Evolutionary conservation across 1,140 invertebrate genomes (phyloP).

Genomic region (Drosophila hydei): DNA sequence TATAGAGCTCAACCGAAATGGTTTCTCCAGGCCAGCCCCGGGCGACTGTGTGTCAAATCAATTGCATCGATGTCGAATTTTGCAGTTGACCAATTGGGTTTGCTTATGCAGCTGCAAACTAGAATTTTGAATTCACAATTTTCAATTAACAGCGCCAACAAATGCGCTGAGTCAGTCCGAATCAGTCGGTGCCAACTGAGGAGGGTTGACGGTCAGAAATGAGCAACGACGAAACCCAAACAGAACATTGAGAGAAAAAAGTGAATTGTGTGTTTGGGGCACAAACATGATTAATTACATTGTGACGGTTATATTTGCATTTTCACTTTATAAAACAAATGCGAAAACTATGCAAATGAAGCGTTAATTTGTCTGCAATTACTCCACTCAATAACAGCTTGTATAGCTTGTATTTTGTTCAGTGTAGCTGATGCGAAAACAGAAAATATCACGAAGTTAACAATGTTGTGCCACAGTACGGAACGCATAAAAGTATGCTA

Average conservation of each 20-base stretch:
- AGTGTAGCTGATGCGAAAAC: constrained; percentile 39
- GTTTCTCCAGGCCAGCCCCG: constrained; percentile 46
- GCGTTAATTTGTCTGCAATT: not conserved
- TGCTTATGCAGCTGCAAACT: constrained; percentile 63
- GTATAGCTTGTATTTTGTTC: not conserved
- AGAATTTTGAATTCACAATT: constrained; percentile 76
- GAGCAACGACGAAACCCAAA: constrained; percentile 28
- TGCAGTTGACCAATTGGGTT: constrained; percentile 36
- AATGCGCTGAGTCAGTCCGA: constrained; percentile 64
- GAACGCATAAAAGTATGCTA: constrained; percentile 63
- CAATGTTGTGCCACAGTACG: constrained; percentile 45
- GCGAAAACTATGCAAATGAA: constrained; percentile 26
- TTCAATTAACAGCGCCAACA: constrained; percentile 67
- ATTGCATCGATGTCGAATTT: constrained; percentile 18
- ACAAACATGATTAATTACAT: constrained; percentile 29
- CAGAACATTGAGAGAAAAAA: constrained; percentile 36
- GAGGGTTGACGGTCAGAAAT: constrained; percentile 14
- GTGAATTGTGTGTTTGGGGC: not conserved
- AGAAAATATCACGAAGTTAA: constrained; percentile 39
- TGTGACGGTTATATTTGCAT: constrained; percentile 50
- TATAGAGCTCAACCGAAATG: not conserved
- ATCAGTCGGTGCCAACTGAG: not conserved
- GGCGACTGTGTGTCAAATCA: constrained; percentile 54
- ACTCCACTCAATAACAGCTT: not conserved
- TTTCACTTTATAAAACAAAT: constrained; percentile 8